phyloP scores from a whole-genome alignment of 2,113 vertebrate species.

The Peromyscus polionotus region DNA sequence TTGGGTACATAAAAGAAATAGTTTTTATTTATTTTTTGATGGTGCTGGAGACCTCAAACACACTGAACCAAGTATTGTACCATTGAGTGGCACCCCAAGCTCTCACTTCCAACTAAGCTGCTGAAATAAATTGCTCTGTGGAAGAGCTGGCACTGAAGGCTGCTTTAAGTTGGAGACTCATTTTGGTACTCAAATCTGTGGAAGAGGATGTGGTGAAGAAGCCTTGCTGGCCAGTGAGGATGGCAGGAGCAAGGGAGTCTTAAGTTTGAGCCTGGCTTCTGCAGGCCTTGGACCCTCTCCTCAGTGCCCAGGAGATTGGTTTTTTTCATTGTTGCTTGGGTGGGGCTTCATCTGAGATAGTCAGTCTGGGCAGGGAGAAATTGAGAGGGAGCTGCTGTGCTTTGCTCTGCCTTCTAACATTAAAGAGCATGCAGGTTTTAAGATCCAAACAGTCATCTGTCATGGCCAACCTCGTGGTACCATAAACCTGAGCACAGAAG shows the following conservation, averaged over 20 bases:
- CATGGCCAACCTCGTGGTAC: not conserved
- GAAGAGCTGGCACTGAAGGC: not conserved
- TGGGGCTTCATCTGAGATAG: not conserved
- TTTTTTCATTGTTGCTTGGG: not conserved
- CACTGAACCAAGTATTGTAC: not conserved
- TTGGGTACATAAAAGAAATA: not conserved
- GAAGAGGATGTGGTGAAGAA: not conserved
- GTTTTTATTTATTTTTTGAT: not conserved
- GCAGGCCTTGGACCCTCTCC: not conserved
- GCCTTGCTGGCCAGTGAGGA: not conserved
- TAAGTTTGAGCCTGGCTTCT: not conserved
- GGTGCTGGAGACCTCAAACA: not conserved
- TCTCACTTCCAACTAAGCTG: not conserved
- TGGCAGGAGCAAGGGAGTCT: too few relatives aligned
- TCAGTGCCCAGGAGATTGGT: not conserved
- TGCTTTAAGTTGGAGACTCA: not conserved
- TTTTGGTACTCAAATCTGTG: not conserved
- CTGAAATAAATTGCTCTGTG: not conserved
- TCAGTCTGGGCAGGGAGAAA: not conserved
- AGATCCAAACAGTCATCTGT: not conserved
- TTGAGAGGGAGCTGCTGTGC: not conserved
- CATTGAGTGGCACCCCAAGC: not conserved
- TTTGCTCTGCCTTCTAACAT: not conserved
- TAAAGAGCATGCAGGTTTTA: not conserved
- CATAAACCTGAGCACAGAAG: not conserved